These are phyloP conservation scores for Temnothorax unifasciatus DNA, from an alignment of 2,888 invertebrate genomes.

Conservation along the genomic window DNA sequence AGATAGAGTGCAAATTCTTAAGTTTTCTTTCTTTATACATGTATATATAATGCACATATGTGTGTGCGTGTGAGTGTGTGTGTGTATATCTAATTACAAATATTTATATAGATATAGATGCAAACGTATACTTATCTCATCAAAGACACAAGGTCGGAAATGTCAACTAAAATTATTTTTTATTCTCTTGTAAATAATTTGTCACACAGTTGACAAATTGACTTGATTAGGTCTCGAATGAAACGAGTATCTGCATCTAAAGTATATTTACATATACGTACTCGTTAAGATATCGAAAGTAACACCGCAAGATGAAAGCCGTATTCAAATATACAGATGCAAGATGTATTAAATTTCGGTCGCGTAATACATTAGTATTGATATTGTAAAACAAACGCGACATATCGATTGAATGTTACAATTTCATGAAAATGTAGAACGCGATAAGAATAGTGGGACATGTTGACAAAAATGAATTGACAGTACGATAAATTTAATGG, in stretches of 20 bases:
- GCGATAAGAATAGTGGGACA: neutral
- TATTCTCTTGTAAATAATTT: neutral
- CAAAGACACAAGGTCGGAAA: neutral
- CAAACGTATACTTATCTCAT: neutral
- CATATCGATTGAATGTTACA: neutral
- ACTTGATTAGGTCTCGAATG: neutral
- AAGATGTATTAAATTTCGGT: conserved; percentile 7
- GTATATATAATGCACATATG: conserved; percentile 59
- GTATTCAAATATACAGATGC: neutral
- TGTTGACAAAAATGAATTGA: neutral
- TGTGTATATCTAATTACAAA: conserved; percentile 26
- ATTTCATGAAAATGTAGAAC: conserved; percentile 22
- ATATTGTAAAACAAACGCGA: conserved; percentile 11
- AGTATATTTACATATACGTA: conserved; percentile 55
- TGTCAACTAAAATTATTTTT: neutral
- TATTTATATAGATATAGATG: conserved; percentile 15
- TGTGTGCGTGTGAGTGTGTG: conserved; percentile 8
- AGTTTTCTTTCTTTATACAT: conserved; percentile 67
- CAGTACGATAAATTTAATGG: neutral
- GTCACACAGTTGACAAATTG: neutral
- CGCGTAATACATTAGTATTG: neutral
- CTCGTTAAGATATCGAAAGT: conserved; percentile 30
- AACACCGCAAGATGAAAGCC: neutral
- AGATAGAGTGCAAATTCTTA: conserved; percentile 78
- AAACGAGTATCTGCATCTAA: conserved; percentile 4